Conservation (phyloP, 2,888 invertebrate species). For the Stramonita haemastoma region DNA sequence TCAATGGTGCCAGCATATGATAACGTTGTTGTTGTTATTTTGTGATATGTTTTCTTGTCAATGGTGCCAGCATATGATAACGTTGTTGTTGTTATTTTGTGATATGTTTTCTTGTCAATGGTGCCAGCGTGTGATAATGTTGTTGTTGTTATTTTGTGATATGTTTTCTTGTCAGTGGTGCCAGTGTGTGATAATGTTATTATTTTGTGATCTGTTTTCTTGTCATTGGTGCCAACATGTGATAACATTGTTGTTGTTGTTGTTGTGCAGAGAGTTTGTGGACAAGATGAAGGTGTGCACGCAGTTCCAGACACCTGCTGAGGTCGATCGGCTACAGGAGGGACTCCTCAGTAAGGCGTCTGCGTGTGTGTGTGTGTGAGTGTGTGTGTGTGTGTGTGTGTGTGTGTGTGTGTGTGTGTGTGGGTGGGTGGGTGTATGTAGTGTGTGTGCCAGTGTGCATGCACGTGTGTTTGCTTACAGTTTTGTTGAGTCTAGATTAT, state of each 20-base stretch:
- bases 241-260: neutral
- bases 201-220: too few relatives aligned
- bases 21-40: neutral
- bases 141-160: too few relatives aligned
- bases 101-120: too few relatives aligned
- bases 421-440: too few relatives aligned
- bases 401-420: slow-evolving; percentile 1
- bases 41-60: too few relatives aligned
- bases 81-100: too few relatives aligned
- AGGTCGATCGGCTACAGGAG: slow-evolving; percentile 88
- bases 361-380: neutral
- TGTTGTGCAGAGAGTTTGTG: slow-evolving; percentile 80
- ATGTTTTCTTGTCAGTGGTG: too few relatives aligned
- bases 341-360: slow-evolving; percentile 79
- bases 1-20: neutral
- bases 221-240: neutral
- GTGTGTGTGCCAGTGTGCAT: neutral
- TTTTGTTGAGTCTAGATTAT: too few relatives aligned
- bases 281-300: slow-evolving; percentile 91
- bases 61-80: too few relatives aligned
- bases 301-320: slow-evolving; percentile 91
- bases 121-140: too few relatives aligned
- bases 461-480: neutral
- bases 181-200: too few relatives aligned
- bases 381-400: too few relatives aligned